Percentiles rank a stretch among this genome's conserved stretches.
Evolutionary conservation across 2,888 invertebrate species (phyloP).

Genomic region (Oligia fasciuncula): DNA sequence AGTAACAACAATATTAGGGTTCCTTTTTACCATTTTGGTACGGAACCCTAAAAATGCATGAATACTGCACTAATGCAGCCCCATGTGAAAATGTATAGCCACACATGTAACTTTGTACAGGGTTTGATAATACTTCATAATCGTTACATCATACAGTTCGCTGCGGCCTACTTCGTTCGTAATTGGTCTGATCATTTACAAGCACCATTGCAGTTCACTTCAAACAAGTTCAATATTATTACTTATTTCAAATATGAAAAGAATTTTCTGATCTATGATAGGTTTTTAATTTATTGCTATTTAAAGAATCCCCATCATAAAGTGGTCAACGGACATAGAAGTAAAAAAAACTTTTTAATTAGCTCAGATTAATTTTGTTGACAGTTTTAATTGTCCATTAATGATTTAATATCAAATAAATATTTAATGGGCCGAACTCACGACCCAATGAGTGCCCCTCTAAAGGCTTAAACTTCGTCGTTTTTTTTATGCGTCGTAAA

Average conservation of each 20-base stretch:
- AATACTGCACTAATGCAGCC: not conserved
- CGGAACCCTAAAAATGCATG: too few species aligned
- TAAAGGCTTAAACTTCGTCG: not conserved
- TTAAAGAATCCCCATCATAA: not conserved
- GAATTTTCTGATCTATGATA: not conserved
- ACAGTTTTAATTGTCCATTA: not conserved
- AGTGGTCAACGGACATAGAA: not conserved
- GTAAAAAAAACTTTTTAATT: not conserved
- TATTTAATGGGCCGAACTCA: not conserved
- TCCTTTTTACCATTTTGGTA: too few species aligned
- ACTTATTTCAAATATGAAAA: slow-evolving; percentile 5
- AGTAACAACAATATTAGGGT: not conserved
- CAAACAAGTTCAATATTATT: slow-evolving; percentile 25
- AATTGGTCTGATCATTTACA: slow-evolving; percentile 32
- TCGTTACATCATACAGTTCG: slow-evolving; percentile 21
- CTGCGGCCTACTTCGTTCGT: slow-evolving; percentile 36
- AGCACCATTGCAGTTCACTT: slow-evolving; percentile 16
- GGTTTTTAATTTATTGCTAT: not conserved
- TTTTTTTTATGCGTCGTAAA: not conserved
- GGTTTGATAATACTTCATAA: slow-evolving; percentile 29
- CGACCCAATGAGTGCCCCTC: not conserved
- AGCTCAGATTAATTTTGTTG: not conserved
- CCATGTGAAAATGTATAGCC: not conserved
- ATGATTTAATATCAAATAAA: not conserved
- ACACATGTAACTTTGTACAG: slow-evolving; percentile 19